A percentile compares a stretch with the other conserved stretches of the same genome.
These are phyloP conservation scores for Mylabris phalerata DNA, from an alignment of 1,140 invertebrate genomes.

Conservation along the genomic window DNA sequence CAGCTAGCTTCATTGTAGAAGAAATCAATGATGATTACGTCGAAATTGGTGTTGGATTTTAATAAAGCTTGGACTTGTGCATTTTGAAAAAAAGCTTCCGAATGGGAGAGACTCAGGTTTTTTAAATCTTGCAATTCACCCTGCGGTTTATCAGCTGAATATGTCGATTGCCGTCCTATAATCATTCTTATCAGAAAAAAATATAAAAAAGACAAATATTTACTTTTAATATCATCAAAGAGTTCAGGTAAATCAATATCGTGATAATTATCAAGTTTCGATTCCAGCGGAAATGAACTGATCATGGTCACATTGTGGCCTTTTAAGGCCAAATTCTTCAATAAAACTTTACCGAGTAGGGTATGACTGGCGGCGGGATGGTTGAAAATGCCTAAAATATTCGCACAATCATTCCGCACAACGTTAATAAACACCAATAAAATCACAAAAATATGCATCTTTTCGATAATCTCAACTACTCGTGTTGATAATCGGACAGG, in stretches of 20 bases:
- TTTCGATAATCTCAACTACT: too few species aligned
- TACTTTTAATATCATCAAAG: conserved; percentile 6
- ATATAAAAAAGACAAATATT: background rate
- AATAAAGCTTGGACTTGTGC: conserved; percentile 31
- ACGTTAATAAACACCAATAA: background rate
- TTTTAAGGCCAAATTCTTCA: conserved; percentile 46
- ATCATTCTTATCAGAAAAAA: background rate
- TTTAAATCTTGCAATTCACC: background rate
- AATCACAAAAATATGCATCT: background rate
- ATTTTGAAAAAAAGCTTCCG: conserved; percentile 3
- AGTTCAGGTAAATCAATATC: background rate
- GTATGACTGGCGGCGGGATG: conserved; percentile 48
- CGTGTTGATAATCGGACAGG: too few species aligned
- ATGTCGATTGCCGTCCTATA: background rate
- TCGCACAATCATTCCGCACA: background rate
- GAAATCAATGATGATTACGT: conserved; percentile 42
- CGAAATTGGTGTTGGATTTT: conserved; percentile 37
- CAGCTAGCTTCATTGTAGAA: conserved; percentile 42
- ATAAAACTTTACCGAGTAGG: conserved; percentile 47
- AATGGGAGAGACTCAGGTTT: conserved; percentile 3
- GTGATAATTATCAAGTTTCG: conserved; percentile 18
- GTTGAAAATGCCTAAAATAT: conserved; percentile 7
- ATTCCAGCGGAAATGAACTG: conserved; percentile 46
- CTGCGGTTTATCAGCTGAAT: background rate
- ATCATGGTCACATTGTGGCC: conserved; percentile 53